A percentile compares a stretch with the other conserved stretches of the same genome.
Evolutionary conservation across 2,113 vertebrate genomes (phyloP).

Genomic region (Cynoglossus semilaevis): DNA sequence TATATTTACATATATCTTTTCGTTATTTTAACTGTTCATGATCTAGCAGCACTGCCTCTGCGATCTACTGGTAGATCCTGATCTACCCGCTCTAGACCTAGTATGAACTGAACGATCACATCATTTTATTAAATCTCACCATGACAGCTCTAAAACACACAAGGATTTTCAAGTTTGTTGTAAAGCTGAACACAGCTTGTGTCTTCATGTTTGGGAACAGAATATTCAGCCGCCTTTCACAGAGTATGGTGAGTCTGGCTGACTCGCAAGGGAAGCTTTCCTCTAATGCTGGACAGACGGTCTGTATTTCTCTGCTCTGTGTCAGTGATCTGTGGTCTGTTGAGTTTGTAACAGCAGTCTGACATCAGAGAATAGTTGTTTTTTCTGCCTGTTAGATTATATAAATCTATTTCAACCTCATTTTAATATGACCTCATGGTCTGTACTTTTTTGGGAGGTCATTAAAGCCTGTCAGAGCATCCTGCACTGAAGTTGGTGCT

Average conservation of each 20-base stretch:
- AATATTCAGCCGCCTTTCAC: conserved; percentile 21
- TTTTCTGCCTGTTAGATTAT: conserved; percentile 36
- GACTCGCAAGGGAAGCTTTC: conserved; percentile 39
- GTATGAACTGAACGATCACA: too few species aligned
- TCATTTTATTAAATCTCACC: not conserved
- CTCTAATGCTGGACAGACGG: conserved; percentile 44
- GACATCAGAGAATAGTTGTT: conserved; percentile 34
- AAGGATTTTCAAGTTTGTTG: conserved; percentile 1
- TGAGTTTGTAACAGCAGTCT: conserved; percentile 33
- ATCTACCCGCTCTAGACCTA: too few species aligned
- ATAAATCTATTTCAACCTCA: conserved; percentile 49
- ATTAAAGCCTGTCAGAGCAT: conserved; percentile 20
- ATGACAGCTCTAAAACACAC: not conserved
- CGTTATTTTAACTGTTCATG: too few species aligned
- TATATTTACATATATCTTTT: too few species aligned
- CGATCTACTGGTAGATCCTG: too few species aligned
- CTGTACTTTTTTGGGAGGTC: conserved; percentile 38
- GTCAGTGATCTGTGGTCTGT: conserved; percentile 51
- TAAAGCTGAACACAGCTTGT: not conserved
- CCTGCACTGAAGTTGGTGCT: conserved; percentile 8
- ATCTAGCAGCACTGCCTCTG: too few species aligned
- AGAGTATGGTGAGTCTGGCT: conserved; percentile 32
- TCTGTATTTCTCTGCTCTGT: conserved; percentile 45
- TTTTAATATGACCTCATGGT: conserved; percentile 50
- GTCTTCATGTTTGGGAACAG: conserved; percentile 12